Percentiles rank a stretch among this genome's conserved stretches.
Conservation (phyloP, 2,797 vertebrate species). For the Enteromius afrohamiltoni region DNA sequence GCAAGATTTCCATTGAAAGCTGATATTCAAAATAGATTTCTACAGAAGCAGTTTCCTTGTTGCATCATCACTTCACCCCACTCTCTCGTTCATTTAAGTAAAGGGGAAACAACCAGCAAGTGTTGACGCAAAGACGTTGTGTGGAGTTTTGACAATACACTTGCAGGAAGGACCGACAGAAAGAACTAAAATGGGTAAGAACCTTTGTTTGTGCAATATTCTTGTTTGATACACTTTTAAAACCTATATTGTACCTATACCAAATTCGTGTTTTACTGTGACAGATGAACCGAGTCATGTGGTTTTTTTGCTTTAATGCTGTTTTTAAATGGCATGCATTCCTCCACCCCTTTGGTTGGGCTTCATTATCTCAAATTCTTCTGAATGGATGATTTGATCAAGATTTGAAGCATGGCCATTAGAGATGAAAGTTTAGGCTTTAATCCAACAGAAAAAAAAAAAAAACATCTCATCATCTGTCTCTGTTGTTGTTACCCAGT, state of each 20-base stretch:
- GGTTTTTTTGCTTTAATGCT: background rate
- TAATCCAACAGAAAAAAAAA: background rate
- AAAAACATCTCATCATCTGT: background rate
- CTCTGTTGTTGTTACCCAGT: background rate
- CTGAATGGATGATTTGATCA: background rate
- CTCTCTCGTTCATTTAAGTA: background rate
- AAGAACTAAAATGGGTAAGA: conserved; percentile 28
- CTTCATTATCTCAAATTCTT: background rate
- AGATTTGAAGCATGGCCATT: background rate
- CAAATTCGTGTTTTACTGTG: background rate
- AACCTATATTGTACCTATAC: background rate
- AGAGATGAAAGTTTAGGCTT: background rate
- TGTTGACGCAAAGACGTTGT: background rate
- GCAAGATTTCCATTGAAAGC: background rate
- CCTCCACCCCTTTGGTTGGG: background rate
- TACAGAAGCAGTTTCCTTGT: background rate
- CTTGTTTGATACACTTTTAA: background rate
- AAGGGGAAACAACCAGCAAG: background rate
- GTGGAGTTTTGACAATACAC: background rate
- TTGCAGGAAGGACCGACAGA: background rate
- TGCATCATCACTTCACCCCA: conserved; percentile 24
- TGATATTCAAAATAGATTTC: background rate
- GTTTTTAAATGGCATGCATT: background rate
- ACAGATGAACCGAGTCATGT: background rate
- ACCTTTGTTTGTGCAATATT: background rate